Evolutionary conservation across 2,113 vertebrate genomes (phyloP), one percentile per base, ranked within the genome.

Genomic region (Rutilus rutilus): DNA sequence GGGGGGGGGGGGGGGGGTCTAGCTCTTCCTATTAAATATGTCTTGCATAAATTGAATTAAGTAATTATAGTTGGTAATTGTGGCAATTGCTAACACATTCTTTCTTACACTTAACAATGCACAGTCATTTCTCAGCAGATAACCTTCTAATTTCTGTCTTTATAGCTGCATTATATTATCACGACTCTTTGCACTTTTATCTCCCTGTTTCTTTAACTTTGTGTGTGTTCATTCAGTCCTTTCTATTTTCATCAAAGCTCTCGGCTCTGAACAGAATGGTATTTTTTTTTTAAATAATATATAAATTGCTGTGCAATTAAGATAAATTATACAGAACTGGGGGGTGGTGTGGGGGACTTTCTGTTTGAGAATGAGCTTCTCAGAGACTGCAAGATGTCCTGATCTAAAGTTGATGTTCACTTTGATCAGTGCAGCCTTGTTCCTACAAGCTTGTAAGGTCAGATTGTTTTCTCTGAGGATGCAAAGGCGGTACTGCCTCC

Each of bases 1-100:
- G 45, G 11, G 2, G 47, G 47, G 2, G 11, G 2, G 47, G 3
- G 11, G 47, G 50, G 14, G 14, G 5, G 4, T 57, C 54, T 19
- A 42, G 83, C 21, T 42, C 57, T 78, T 42, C 17, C 75, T 74
- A 74, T 87, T 84, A 84, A 84, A 79, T 86, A 86, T 79, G 10
- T 82, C 78, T 86, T 64, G 74, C 17, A 50, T 50, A 85, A 89
- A 89, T 85, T 85, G 42, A 89, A 79, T 89, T 86, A 87, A 54
- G 83, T 39, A 54, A 83, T 83, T 62, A 62, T 62, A 47, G 21
- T 50, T 60, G 71, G 39, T 87, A 82, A 85, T 87, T 89, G 7
- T 52, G 33, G 65, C 42, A 87, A 79, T 78, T 69, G 82, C 33
- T 60, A 85, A 64, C 67, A 75, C 10, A 25, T 45, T 15, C 23